Base-by-base conservation (phyloP, 2,888 invertebrate genomes). In the Matsumyia berberina region DNA sequence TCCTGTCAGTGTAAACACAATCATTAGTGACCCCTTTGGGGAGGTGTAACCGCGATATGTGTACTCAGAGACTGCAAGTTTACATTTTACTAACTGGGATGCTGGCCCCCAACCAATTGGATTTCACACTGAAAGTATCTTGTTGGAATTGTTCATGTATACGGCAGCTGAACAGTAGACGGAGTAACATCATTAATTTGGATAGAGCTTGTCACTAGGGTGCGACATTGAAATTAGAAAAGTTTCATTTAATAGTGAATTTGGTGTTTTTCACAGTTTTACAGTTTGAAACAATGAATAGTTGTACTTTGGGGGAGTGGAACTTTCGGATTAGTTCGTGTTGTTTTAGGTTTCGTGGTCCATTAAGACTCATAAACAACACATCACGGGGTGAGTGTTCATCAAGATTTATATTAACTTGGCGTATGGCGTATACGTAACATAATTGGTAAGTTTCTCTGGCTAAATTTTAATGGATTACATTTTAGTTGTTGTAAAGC, bases 211-310 rank as follows among this genome's bases (percentile, higher is more conserved):
- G 12, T 29, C 31, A 7, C 12, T 33, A 1, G 15, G 9, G 11
- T 35, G 57, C 19, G 64, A 37, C n/a, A 55, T 15, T 67, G 11
- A 31, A 53, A 55, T 67, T 67, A 55, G 55, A 57, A 55, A 69
- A 55, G 33, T 69, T 69, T 69, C 9, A 11, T 44, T 44, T n/a
- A 1, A 5, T 19, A 42, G 31, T 42, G 29, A 29, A 42, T 51
- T 39, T 51, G 44, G 62, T n/a, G 33, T 12, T 35, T 46, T 19
- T 9, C n/a, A 46, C 33, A 33, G 35, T 19, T 33, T 33, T 5
- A 46, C 19, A 19, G 46, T 46, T 55, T n/a, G 5, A 12, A 46
- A 19, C 0, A 12, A 19, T 33, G 33, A 9, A 12, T 12, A 19
- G n/a, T 57, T 39, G 1, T 15, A 4, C 7, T 39, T 33, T 15